phyloP scores from a whole-genome alignment of 2,113 vertebrate species.

The Odocoileus virginianus region DNA sequence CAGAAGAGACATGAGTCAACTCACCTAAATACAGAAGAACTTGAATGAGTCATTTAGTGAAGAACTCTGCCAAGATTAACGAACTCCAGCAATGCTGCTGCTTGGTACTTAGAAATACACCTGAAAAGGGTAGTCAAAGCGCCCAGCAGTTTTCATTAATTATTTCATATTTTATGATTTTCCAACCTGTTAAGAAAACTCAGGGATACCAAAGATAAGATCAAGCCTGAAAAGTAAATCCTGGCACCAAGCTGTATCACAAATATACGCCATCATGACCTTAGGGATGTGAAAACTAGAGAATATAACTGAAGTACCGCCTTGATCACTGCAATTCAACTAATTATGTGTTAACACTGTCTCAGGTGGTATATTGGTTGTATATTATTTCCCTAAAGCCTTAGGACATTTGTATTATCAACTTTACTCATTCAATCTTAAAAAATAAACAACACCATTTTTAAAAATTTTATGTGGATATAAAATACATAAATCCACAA shows the following conservation, averaged over 20 bases:
- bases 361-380: too few species aligned
- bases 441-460: background rate
- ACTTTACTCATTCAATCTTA: background rate
- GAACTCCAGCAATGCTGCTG: background rate
- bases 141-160: background rate
- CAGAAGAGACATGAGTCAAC: background rate
- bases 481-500: background rate
- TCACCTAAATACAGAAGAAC: background rate
- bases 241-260: background rate
- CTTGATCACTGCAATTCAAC: background rate
- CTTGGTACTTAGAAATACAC: background rate
- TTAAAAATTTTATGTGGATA: too few species aligned
- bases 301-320: background rate
- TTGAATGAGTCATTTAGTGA: background rate
- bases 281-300: background rate
- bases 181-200: background rate
- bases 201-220: background rate
- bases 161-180: background rate
- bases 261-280: background rate
- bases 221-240: background rate
- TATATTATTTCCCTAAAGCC: background rate
- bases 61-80: background rate
- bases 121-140: background rate
- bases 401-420: too few species aligned
- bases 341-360: background rate